These are phyloP conservation scores for Phaenicophaeus curvirostris DNA, from an alignment of 2,797 vertebrate species.

Conservation along the genomic window DNA sequence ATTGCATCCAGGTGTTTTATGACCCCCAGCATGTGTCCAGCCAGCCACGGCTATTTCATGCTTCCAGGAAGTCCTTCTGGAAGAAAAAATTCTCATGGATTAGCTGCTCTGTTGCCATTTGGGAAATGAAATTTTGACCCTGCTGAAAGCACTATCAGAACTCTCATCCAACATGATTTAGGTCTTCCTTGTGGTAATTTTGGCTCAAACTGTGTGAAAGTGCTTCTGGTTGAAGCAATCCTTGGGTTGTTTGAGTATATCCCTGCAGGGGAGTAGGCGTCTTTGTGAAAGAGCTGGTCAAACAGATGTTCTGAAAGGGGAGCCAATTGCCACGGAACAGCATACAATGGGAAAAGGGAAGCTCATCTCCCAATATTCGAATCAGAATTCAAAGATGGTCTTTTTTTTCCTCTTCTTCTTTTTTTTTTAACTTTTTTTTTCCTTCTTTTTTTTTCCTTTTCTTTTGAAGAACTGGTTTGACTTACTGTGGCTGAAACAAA, in stretches of 20 bases:
- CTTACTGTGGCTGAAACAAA: constrained; percentile 14
- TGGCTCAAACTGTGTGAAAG: constrained; percentile 46
- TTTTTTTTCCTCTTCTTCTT: neutral
- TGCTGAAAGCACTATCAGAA: neutral
- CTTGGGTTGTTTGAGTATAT: neutral
- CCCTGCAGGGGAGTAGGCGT: neutral
- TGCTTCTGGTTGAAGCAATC: constrained; percentile 13
- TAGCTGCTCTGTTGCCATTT: neutral
- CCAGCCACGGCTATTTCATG: neutral
- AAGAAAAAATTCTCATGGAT: neutral
- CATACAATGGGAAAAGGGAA: neutral
- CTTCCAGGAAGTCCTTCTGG: constrained; percentile 8
- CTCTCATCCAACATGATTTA: neutral
- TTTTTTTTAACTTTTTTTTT: neutral
- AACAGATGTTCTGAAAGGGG: neutral
- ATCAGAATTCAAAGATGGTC: neutral
- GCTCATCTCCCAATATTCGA: neutral
- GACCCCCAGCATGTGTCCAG: neutral
- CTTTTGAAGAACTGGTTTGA: constrained; percentile 54
- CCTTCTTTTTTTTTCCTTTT: neutral
- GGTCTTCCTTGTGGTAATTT: constrained; percentile 9
- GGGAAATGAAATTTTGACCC: neutral
- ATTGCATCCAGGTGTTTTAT: neutral
- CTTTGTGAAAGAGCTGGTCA: neutral
- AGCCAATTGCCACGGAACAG: neutral